These are phyloP conservation scores for Pongo abelii DNA, from an alignment of 2,113 vertebrate genomes.

Conservation along the genomic window DNA sequence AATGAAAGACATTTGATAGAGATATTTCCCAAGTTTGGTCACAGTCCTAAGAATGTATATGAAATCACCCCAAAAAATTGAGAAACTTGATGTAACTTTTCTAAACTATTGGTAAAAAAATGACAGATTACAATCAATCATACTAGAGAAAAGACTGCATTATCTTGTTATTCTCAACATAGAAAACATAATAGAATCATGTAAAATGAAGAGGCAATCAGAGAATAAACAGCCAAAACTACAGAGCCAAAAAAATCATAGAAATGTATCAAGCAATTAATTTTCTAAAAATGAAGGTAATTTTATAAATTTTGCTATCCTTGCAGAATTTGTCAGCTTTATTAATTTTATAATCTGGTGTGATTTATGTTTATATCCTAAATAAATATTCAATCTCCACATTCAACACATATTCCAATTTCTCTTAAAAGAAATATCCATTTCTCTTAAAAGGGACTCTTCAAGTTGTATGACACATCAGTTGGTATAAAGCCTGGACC, in stretches of 20 bases:
- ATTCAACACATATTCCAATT: neutral
- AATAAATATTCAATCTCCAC: neutral
- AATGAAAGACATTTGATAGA: neutral
- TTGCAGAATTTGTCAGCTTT: neutral
- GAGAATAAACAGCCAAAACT: neutral
- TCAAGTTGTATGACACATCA: neutral
- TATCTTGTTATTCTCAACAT: neutral
- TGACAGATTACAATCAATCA: neutral
- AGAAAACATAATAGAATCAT: neutral
- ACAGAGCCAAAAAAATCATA: neutral
- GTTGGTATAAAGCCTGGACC: neutral
- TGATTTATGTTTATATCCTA: neutral
- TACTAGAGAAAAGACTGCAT: neutral
- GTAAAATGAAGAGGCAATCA: neutral
- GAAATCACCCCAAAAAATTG: neutral
- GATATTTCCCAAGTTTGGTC: neutral
- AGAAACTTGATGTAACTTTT: neutral
- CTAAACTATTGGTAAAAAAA: neutral
- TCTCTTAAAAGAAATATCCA: neutral
- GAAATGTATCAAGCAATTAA: neutral
- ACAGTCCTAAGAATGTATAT: neutral
- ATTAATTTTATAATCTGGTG: neutral
- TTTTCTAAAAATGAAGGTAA: neutral
- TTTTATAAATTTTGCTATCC: neutral
- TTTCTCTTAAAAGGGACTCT: neutral